A percentile compares a stretch with the other conserved stretches of the same genome.
These are phyloP conservation scores for Oryzias curvinotus DNA, from an alignment of 2,113 vertebrate species.

Conservation along the genomic window DNA sequence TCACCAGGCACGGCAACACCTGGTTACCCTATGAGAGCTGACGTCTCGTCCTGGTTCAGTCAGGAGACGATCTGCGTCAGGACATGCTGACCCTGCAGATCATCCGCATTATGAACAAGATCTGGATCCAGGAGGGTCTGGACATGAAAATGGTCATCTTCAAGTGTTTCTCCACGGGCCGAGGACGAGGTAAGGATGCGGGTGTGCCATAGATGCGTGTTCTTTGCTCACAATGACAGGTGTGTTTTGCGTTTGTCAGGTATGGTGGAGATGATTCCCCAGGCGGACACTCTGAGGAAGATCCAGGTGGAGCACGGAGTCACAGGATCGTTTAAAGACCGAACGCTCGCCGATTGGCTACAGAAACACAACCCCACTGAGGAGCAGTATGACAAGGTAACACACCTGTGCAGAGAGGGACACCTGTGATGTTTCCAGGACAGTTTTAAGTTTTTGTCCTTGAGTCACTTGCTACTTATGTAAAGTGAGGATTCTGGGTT, in stretches of 20 bases:
- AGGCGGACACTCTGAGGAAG: slow-evolving; percentile 92
- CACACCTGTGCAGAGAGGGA: not conserved
- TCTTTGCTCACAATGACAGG: not conserved
- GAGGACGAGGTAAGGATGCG: slow-evolving; percentile 81
- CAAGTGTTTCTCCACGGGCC: slow-evolving; percentile 92
- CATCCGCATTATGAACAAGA: slow-evolving; percentile 98
- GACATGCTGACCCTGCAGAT: slow-evolving; percentile 98
- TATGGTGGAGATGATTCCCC: slow-evolving; percentile 99
- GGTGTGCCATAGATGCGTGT: not conserved
- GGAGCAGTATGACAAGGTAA: slow-evolving; percentile 94
- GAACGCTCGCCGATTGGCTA: slow-evolving; percentile 92
- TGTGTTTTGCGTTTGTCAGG: slow-evolving; percentile 67
- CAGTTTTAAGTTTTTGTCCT: too few relatives aligned
- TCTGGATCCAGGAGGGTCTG: slow-evolving; percentile 97
- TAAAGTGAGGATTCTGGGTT: too few relatives aligned
- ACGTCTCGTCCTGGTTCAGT: slow-evolving; percentile 70
- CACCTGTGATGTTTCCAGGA: not conserved
- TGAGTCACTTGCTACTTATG: too few relatives aligned
- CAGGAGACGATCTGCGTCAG: slow-evolving; percentile 93
- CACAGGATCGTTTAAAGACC: slow-evolving; percentile 96
- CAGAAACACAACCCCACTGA: slow-evolving; percentile 94
- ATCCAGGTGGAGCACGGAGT: slow-evolving; percentile 98
- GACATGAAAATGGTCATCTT: slow-evolving; percentile 99
- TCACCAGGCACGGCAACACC: not conserved
- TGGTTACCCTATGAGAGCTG: not conserved